These are phyloP conservation scores for Hypolimnas misippus DNA, from an alignment of 2,888 invertebrate species.

Conservation along the genomic window DNA sequence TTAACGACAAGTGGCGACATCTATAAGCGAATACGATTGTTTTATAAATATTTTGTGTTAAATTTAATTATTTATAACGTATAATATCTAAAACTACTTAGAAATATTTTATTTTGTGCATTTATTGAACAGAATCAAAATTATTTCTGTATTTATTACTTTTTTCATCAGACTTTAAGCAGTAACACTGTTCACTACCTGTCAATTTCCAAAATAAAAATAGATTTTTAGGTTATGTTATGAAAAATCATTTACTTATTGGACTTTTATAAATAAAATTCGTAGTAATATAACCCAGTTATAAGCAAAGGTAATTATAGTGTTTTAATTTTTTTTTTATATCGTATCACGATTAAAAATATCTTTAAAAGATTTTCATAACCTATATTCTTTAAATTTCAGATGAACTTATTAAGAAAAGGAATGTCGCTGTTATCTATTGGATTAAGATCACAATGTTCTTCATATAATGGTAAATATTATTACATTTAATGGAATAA, in stretches of 20 bases:
- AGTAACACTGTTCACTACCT: constrained; percentile 11
- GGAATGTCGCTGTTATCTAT: constrained; percentile 66
- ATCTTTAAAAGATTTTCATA: constrained; percentile 6
- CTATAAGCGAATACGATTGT: neutral
- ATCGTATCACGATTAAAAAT: no score
- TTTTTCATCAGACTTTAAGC: no score
- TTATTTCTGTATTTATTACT: no score
- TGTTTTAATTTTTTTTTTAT: no score
- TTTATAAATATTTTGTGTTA: neutral
- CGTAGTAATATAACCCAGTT: constrained; percentile 6
- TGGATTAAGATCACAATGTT: constrained; percentile 63
- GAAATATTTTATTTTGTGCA: no score
- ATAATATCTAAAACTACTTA: no score
- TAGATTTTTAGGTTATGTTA: constrained; percentile 41
- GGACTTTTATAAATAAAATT: constrained; percentile 10
- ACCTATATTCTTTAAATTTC: constrained; percentile 49
- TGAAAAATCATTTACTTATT: constrained; percentile 20
- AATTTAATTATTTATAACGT: no score
- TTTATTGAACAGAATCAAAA: no score
- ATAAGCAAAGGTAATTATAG: constrained; percentile 22
- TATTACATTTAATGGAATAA: neutral
- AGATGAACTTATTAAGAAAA: constrained; percentile 76
- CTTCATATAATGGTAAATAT: constrained; percentile 57
- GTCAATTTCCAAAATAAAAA: constrained; percentile 23
- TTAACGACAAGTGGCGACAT: neutral